phyloP scores from a whole-genome alignment of 1,140 invertebrate species.

The Anagrus nilaparvatae region DNA sequence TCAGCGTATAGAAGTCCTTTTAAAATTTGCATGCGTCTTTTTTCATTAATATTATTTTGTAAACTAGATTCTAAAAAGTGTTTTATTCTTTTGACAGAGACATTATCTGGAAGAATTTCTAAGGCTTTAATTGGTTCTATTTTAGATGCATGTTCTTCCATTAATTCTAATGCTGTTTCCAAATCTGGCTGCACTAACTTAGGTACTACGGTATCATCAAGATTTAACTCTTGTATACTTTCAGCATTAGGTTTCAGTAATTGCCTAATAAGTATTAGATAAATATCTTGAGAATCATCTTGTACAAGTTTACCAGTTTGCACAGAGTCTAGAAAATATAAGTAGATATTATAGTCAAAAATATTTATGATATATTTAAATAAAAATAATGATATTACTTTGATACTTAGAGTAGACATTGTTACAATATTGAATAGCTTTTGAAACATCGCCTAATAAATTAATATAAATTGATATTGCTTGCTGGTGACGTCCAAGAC shows the following conservation, averaged over 20 bases:
- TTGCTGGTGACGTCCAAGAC: slow-evolving; percentile 79
- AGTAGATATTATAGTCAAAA: slow-evolving; percentile 1
- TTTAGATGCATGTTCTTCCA: slow-evolving; percentile 72
- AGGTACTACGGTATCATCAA: slow-evolving; percentile 30
- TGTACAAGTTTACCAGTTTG: slow-evolving; percentile 6
- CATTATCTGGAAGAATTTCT: slow-evolving; percentile 62
- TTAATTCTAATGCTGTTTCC: slow-evolving; percentile 62
- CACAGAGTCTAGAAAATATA: background rate
- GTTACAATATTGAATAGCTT: slow-evolving; percentile 79
- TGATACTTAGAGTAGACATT: slow-evolving; percentile 46
- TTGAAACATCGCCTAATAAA: slow-evolving; percentile 64
- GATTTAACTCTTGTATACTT: background rate
- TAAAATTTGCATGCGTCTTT: slow-evolving; percentile 63
- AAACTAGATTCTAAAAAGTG: slow-evolving; percentile 69
- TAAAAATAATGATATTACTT: too few species aligned
- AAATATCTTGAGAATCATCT: slow-evolving; percentile 50
- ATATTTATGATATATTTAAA: background rate
- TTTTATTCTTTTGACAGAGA: slow-evolving; percentile 61
- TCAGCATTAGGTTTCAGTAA: slow-evolving; percentile 48
- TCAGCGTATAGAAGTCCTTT: slow-evolving; percentile 76
- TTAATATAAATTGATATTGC: slow-evolving; percentile 85
- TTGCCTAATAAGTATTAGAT: slow-evolving; percentile 53
- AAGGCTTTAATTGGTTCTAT: slow-evolving; percentile 70
- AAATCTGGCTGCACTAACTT: slow-evolving; percentile 56
- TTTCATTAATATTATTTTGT: slow-evolving; percentile 60